Evolutionary conservation across 2,797 vertebrate species (phyloP).

Genomic region (Delichon dasypus): DNA sequence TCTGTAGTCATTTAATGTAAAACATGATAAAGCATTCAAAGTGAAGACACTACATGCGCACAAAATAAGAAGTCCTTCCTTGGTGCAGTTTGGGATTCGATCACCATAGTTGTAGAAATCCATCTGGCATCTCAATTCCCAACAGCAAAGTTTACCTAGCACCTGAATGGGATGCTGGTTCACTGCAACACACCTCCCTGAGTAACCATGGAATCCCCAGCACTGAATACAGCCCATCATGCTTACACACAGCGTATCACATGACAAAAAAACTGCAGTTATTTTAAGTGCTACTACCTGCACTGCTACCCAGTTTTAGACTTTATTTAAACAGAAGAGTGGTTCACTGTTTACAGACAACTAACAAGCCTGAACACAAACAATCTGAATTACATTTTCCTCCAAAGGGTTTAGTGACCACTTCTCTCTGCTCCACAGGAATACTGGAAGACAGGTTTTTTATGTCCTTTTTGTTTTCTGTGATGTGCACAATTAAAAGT

Average conservation of each 20-base stretch:
- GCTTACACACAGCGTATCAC: neutral
- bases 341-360: neutral
- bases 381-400: neutral
- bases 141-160: neutral
- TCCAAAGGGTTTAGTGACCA: neutral
- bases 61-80: neutral
- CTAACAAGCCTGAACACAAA: neutral
- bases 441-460: neutral
- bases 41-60: neutral
- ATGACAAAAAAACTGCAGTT: neutral
- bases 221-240: neutral
- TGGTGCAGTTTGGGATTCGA: neutral
- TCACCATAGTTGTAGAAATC: neutral
- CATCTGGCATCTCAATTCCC: neutral
- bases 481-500: neutral
- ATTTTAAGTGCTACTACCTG: neutral
- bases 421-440: neutral
- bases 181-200: rapidly evolving
- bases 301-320: neutral
- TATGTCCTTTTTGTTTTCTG: neutral
- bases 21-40: neutral
- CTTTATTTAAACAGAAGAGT: neutral
- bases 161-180: neutral
- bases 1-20: neutral
- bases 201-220: neutral